A percentile compares a stretch with the other conserved stretches of the same genome.
Evolutionary conservation across 2,888 invertebrate species (phyloP).

Genomic region (Orthosia incerta): DNA sequence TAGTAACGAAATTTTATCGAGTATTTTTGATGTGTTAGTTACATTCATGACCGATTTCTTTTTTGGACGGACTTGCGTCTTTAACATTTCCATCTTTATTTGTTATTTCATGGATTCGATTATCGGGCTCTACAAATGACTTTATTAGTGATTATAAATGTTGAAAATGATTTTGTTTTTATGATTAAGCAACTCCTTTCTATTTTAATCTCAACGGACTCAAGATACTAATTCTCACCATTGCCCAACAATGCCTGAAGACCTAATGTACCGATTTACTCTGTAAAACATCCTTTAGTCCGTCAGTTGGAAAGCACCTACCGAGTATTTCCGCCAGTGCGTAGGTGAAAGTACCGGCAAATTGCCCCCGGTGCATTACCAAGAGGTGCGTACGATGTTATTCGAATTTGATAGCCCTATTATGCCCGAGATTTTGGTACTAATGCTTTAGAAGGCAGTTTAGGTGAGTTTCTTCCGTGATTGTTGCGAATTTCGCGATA

Average conservation of each 20-base stretch:
- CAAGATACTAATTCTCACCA: slow-evolving; percentile 18
- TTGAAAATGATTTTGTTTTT: background rate
- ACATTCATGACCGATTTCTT: background rate
- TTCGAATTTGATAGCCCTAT: slow-evolving; percentile 69
- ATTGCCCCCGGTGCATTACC: slow-evolving; percentile 68
- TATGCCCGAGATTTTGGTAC: slow-evolving; percentile 57
- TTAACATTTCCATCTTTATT: background rate
- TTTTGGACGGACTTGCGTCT: background rate
- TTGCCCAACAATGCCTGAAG: slow-evolving; percentile 52
- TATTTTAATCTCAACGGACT: background rate
- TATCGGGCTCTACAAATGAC: background rate
- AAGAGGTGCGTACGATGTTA: slow-evolving; percentile 64
- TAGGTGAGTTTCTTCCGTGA: slow-evolving; percentile 40
- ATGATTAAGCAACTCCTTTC: background rate
- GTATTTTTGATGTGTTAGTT: slow-evolving; percentile 13
- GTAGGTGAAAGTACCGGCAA: slow-evolving; percentile 76
- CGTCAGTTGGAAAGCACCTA: slow-evolving; percentile 60
- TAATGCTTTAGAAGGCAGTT: slow-evolving; percentile 44
- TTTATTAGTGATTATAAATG: background rate
- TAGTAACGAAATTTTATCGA: slow-evolving; percentile 22
- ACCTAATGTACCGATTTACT: slow-evolving; percentile 39
- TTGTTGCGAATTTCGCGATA: slow-evolving; percentile 29
- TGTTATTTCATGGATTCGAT: background rate
- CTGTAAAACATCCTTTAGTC: slow-evolving; percentile 60
- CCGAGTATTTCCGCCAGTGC: slow-evolving; percentile 68